Conservation (phyloP, 2,888 invertebrate species). For the Pecten maximus region DNA sequence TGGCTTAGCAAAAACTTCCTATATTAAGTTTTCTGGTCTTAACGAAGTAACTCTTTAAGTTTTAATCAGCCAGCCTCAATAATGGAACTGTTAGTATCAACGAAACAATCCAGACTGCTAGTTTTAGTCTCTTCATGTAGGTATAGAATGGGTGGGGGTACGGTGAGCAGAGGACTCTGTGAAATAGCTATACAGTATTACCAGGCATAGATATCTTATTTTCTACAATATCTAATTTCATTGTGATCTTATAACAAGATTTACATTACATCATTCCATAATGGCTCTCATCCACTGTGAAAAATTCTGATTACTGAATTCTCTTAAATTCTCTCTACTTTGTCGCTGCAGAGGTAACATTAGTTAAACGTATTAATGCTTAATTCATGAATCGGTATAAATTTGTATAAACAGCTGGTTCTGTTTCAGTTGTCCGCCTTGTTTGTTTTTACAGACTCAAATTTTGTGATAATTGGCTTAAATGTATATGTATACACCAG, state of each 20-base stretch:
- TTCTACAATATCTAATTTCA: not conserved
- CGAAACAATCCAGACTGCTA: too few species aligned
- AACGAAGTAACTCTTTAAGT: too few species aligned
- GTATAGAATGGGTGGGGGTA: not conserved
- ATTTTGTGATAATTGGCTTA: not conserved
- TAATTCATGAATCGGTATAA: too few species aligned
- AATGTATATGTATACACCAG: not conserved
- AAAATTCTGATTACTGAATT: not conserved
- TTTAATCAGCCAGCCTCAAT: too few species aligned
- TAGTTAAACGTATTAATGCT: not conserved
- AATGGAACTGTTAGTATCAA: too few species aligned
- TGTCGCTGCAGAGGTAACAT: too few species aligned
- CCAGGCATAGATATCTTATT: not conserved
- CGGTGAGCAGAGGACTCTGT: not conserved
- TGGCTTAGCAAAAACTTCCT: too few species aligned
- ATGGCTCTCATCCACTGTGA: not conserved
- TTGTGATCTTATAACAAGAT: too few species aligned
- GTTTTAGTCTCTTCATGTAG: not conserved
- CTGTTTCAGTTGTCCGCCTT: not conserved
- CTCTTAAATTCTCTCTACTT: too few species aligned
- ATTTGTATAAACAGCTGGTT: not conserved
- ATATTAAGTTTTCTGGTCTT: too few species aligned
- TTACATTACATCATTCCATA: not conserved
- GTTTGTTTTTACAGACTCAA: not conserved
- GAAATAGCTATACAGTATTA: not conserved